Conservation (phyloP, 37 sponge, comb jelly and placozoan genomes). For the Bolinopsis microptera region DNA sequence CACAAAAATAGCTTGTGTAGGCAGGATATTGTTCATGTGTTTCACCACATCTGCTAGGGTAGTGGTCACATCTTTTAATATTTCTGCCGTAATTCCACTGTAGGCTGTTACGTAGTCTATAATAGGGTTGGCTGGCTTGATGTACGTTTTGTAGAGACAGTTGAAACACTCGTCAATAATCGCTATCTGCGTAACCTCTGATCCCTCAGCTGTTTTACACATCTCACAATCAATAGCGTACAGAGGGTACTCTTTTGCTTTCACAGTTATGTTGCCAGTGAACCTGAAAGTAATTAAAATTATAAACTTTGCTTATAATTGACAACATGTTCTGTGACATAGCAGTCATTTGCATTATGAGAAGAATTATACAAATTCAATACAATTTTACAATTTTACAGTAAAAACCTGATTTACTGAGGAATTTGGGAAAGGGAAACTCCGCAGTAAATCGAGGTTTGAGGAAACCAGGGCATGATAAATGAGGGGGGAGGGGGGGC, state of each 20-base stretch:
- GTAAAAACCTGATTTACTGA: too few relatives aligned
- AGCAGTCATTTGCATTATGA: too few relatives aligned
- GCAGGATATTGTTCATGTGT: constrained; percentile 71
- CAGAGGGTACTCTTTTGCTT: not conserved
- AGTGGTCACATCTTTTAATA: constrained; percentile 77
- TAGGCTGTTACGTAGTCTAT: constrained; percentile 84
- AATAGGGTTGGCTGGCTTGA: constrained; percentile 78
- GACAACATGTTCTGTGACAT: too few relatives aligned
- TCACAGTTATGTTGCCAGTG: constrained; percentile 25
- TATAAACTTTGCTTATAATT: too few relatives aligned
- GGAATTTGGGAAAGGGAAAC: too few relatives aligned
- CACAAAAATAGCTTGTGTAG: constrained; percentile 76
- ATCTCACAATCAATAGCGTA: constrained; percentile 64
- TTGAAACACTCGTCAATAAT: constrained; percentile 77
- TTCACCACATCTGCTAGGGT: constrained; percentile 79
- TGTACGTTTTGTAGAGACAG: constrained; percentile 83
- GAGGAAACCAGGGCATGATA: too few relatives aligned
- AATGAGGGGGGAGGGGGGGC: too few relatives aligned
- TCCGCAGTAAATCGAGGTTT: too few relatives aligned
- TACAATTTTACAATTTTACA: too few relatives aligned
- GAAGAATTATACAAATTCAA: too few relatives aligned
- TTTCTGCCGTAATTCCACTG: constrained; percentile 87
- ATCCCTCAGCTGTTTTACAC: constrained; percentile 71
- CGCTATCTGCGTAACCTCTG: constrained; percentile 82
- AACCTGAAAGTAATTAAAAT: constrained; percentile 7